Evolutionary conservation across 2,797 vertebrate genomes (phyloP).

Genomic region (Pseudochromis fuscus): DNA sequence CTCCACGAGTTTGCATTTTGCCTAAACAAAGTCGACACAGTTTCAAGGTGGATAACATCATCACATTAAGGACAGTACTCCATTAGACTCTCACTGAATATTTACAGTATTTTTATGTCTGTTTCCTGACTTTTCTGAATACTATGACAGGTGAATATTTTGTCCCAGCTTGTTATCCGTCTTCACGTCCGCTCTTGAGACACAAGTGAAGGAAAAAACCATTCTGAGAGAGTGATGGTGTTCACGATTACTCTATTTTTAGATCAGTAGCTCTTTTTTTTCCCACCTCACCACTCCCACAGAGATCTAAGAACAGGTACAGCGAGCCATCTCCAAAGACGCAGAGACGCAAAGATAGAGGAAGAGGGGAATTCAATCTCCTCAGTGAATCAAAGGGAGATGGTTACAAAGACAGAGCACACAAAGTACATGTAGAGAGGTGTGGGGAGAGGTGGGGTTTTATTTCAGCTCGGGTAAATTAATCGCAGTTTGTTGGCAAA

Average conservation of each 20-base stretch:
- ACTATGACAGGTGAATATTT: slow-evolving; percentile 18
- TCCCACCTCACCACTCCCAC: slow-evolving; percentile 25
- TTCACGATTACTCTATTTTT: slow-evolving; percentile 68
- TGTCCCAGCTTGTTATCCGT: slow-evolving; percentile 38
- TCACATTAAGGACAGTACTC: background rate
- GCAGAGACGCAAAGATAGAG: slow-evolving; percentile 27
- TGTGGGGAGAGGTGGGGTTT: slow-evolving; percentile 18
- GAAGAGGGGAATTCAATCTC: slow-evolving; percentile 34
- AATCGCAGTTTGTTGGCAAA: slow-evolving; percentile 2
- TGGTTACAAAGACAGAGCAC: slow-evolving; percentile 37
- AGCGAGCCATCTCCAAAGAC: slow-evolving; percentile 35
- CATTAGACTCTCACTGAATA: background rate
- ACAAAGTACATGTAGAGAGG: slow-evolving; percentile 21
- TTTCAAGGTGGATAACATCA: background rate
- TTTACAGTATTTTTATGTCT: background rate
- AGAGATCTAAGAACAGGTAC: slow-evolving; percentile 66
- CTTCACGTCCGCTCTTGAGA: slow-evolving; percentile 37
- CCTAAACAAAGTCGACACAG: background rate
- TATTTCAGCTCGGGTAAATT: slow-evolving; percentile 17
- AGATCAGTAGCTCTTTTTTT: slow-evolving; percentile 29
- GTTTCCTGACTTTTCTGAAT: slow-evolving; percentile 6
- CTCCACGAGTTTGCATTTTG: background rate
- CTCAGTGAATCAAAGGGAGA: slow-evolving; percentile 43
- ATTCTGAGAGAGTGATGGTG: slow-evolving; percentile 22
- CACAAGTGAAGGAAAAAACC: background rate